Evolutionary conservation across 35 echinoderm and acorn worm species (phyloP).

Genomic region (Ophiothrix spiculata): DNA sequence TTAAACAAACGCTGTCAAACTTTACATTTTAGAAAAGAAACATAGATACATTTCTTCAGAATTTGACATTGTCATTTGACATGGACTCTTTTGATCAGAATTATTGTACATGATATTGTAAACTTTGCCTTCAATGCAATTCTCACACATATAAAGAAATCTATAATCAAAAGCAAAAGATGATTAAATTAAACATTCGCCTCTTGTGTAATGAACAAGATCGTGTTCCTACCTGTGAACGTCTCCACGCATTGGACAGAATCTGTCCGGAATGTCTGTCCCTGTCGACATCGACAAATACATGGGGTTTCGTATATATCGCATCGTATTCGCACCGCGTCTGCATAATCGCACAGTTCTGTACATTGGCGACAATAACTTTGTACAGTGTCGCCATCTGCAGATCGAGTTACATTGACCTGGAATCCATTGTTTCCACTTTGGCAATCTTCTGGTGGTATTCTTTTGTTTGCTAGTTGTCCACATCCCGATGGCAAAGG

Average conservation of each 20-base stretch:
- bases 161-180: too few species aligned
- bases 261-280: constrained; percentile 48
- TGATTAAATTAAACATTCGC: too few species aligned
- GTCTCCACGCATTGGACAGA: constrained; percentile 24
- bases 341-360: constrained; percentile 27
- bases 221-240: constrained; percentile 41
- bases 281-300: constrained; percentile 30
- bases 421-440: not conserved
- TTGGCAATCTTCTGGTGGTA: not conserved
- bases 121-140: too few species aligned
- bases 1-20: too few species aligned
- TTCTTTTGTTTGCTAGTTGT: not conserved
- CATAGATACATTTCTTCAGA: too few species aligned
- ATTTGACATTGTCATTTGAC: too few species aligned
- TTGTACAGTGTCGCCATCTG: constrained; percentile 34
- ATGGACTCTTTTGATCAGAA: too few species aligned
- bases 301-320: constrained; percentile 46
- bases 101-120: too few species aligned
- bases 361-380: constrained; percentile 34
- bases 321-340: constrained; percentile 35
- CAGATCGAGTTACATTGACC: constrained; percentile 37
- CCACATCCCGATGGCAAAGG: not conserved
- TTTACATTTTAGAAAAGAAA: too few species aligned
- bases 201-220: too few species aligned
- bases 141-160: too few species aligned